phyloP scores from a whole-genome alignment of 2,797 vertebrate species.

The Melanotaenia pygmaea region DNA sequence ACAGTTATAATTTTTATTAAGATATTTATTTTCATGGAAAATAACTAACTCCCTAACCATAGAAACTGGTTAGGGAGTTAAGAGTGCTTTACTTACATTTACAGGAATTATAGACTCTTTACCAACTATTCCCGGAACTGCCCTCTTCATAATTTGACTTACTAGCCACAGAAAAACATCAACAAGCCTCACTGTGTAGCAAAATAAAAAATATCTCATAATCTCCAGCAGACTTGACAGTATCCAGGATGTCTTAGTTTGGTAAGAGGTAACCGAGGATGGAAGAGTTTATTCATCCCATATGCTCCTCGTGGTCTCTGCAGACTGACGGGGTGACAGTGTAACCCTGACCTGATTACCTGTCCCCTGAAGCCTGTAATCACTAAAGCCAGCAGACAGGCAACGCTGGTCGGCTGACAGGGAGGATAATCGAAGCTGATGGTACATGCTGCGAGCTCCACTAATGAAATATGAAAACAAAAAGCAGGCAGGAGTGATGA shows the following conservation, averaged over 20 bases:
- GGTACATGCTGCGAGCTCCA: constrained; percentile 56
- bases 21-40: too few relatives aligned
- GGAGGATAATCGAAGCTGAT: constrained; percentile 73
- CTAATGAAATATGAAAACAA: constrained; percentile 76
- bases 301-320: constrained; percentile 62
- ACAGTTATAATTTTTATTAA: too few relatives aligned
- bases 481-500: constrained; percentile 34
- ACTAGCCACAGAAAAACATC: neutral
- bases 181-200: neutral
- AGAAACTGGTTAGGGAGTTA: too few relatives aligned
- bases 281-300: constrained; percentile 36
- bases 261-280: constrained; percentile 28
- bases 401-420: constrained; percentile 58
- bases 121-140: neutral
- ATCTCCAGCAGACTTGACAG: neutral
- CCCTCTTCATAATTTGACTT: too few relatives aligned
- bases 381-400: constrained; percentile 74
- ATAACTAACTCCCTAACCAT: too few relatives aligned
- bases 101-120: too few relatives aligned
- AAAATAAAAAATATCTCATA: neutral
- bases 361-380: constrained; percentile 78
- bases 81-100: neutral
- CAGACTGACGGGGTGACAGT: constrained; percentile 59
- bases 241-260: neutral
- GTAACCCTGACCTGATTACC: constrained; percentile 78